A percentile compares a stretch with the other conserved stretches of the same genome.
phyloP scores from a whole-genome alignment of 2,797 vertebrate species.

The Moxostoma hubbsi region DNA sequence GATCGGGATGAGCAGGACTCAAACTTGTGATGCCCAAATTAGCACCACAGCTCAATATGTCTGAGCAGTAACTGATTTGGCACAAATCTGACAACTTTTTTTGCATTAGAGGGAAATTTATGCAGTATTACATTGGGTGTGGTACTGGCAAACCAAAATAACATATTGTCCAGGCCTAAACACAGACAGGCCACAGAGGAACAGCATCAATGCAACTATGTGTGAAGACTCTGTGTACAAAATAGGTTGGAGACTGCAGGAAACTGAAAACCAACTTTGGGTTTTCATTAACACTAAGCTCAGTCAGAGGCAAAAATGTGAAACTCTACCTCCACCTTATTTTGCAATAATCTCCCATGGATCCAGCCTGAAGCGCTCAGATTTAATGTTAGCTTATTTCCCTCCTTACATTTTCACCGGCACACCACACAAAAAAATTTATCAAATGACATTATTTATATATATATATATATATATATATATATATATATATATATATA shows the following conservation, averaged over 20 bases:
- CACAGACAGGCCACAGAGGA: not conserved
- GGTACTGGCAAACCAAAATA: conserved; percentile 9
- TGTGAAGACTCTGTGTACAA: conserved; percentile 48
- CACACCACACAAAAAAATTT: too few relatives aligned
- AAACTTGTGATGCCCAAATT: not conserved
- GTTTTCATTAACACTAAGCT: conserved; percentile 19
- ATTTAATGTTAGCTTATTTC: not conserved
- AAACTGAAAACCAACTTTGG: conserved; percentile 19
- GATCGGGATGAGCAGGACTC: not conserved
- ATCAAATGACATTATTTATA: too few relatives aligned
- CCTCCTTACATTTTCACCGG: too few relatives aligned
- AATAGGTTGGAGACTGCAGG: conserved; percentile 26
- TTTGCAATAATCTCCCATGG: not conserved
- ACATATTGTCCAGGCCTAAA: conserved; percentile 1
- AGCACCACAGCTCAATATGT: not conserved
- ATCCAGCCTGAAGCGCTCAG: not conserved
- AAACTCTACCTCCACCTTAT: conserved; percentile 1
- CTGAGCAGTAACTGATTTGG: not conserved
- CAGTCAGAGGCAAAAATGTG: not conserved
- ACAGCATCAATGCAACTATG: not conserved
- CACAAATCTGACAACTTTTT: not conserved
- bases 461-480: too few relatives aligned
- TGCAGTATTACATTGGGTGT: not conserved
- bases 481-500: too few relatives aligned
- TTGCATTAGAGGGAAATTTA: not conserved